Percentiles rank a stretch among this genome's conserved stretches.
phyloP scores from a whole-genome alignment of 2,797 vertebrate genomes.

The Coranthus polyacanthus region DNA sequence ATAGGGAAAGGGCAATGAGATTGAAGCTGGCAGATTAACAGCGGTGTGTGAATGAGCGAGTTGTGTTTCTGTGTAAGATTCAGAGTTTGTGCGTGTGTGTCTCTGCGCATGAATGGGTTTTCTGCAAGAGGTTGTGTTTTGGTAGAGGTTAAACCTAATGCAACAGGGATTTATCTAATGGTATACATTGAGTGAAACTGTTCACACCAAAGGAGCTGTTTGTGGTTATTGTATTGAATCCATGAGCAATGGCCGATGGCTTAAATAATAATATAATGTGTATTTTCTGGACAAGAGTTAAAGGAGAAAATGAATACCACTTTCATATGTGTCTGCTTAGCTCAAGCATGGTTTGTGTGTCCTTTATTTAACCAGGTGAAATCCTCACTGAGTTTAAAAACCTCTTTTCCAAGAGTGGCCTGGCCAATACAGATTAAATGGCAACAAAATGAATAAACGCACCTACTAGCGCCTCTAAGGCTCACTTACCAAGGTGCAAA shows the following conservation, averaged over 20 bases:
- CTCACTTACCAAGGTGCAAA: background rate
- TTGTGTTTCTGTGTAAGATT: background rate
- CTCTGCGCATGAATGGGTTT: slow-evolving; percentile 3
- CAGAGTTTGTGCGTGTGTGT: slow-evolving; percentile 23
- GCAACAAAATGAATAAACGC: background rate
- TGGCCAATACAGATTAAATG: no score
- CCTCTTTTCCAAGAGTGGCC: no score
- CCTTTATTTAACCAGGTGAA: no score
- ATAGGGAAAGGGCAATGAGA: slow-evolving; percentile 39
- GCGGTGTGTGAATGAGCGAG: slow-evolving; percentile 25
- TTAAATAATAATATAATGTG: no score
- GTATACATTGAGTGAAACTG: background rate
- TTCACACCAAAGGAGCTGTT: background rate
- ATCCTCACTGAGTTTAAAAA: no score
- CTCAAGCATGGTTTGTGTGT: no score
- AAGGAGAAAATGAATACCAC: background rate
- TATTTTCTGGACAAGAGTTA: no score
- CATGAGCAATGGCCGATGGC: background rate
- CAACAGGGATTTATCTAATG: slow-evolving; percentile 1
- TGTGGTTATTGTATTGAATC: background rate
- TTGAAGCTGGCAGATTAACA: slow-evolving; percentile 38
- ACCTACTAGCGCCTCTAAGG: background rate
- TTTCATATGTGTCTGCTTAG: background rate
- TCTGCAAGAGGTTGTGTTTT: slow-evolving; percentile 7
- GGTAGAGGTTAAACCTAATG: background rate